Evolutionary conservation across 2,113 vertebrate genomes (phyloP).

Genomic region (Dipodomys stephensi): DNA sequence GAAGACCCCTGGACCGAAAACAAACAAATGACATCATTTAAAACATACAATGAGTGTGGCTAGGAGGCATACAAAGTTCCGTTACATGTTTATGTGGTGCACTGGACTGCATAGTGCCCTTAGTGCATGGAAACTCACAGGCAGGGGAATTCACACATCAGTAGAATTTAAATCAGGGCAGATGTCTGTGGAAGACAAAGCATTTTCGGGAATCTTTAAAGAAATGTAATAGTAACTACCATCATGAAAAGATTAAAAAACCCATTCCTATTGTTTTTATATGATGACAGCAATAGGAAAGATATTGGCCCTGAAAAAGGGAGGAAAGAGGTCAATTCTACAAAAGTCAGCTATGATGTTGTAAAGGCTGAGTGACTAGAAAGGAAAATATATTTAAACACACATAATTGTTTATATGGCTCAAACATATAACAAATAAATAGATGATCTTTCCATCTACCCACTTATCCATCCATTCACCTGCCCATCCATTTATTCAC

Average conservation of each 20-base stretch:
- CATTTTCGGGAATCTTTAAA: background rate
- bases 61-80: background rate
- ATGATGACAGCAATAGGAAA: background rate
- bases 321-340: slow-evolving; percentile 13
- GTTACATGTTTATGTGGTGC: background rate
- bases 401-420: background rate
- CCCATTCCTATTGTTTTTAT: background rate
- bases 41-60: background rate
- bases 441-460: background rate
- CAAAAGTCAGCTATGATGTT: background rate
- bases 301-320: background rate
- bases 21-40: slow-evolving; percentile 40
- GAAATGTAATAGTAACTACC: background rate
- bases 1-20: background rate
- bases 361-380: slow-evolving; percentile 14
- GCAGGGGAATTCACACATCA: background rate
- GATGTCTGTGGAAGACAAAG: background rate
- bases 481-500: background rate
- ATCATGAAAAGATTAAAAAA: slow-evolving; percentile 8
- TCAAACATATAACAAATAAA: background rate
- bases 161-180: slow-evolving; percentile 45
- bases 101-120: background rate
- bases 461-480: background rate
- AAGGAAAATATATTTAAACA: slow-evolving; percentile 8
- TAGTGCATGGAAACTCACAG: background rate